Conservation (phyloP, 2,888 invertebrate genomes). For the Deroplatys truncata region DNA sequence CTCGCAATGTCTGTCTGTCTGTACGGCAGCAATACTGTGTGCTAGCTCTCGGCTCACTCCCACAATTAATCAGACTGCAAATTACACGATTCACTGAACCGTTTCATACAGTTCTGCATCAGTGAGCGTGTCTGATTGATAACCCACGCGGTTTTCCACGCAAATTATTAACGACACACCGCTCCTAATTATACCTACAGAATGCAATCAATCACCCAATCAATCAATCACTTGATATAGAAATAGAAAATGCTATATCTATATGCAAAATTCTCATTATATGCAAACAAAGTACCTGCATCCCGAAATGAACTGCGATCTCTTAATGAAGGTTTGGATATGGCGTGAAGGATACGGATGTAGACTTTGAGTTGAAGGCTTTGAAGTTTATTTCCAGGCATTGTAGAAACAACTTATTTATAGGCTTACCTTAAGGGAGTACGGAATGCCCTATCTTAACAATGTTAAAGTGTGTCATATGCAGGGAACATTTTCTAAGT, state of each 20-base stretch:
- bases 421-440: no score
- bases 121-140: conserved; percentile 26
- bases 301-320: not conserved
- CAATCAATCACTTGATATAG: conserved; percentile 30
- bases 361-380: no score
- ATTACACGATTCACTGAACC: conserved; percentile 27
- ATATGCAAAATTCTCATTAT: not conserved
- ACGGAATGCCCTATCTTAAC: no score
- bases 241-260: conserved; percentile 24
- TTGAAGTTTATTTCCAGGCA: no score
- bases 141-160: conserved; percentile 15
- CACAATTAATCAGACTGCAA: conserved; percentile 31
- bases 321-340: not conserved
- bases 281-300: not conserved
- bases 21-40: not conserved
- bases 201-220: conserved; percentile 30
- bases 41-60: not conserved
- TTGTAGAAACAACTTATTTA: no score
- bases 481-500: no score
- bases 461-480: no score
- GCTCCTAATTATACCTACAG: conserved; percentile 28
- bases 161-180: conserved; percentile 25
- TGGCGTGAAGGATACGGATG: no score
- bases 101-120: conserved; percentile 19
- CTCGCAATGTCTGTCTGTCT: not conserved